These are phyloP conservation scores for Dendrolimus pini DNA, from an alignment of 2,888 invertebrate species.

Conservation along the genomic window DNA sequence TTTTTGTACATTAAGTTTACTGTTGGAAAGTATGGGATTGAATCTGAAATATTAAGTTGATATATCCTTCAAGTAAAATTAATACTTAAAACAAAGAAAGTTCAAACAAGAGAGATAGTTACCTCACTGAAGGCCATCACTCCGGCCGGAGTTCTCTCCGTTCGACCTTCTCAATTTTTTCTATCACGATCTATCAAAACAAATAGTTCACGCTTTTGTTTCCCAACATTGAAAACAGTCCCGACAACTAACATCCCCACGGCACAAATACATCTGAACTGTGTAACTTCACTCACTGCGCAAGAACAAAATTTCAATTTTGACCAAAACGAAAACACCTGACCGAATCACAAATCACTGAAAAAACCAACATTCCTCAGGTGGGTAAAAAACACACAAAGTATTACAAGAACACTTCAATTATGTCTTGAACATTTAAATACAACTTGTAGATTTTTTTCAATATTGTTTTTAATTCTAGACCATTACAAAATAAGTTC, in stretches of 20 bases:
- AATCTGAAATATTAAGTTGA: too few relatives aligned
- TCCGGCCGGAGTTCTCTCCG: conserved; percentile 76
- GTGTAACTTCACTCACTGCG: conserved; percentile 72
- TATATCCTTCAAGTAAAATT: too few relatives aligned
- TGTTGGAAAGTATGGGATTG: too few relatives aligned
- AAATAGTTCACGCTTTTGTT: conserved; percentile 74
- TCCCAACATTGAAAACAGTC: conserved; percentile 74
- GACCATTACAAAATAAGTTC: conserved; percentile 54
- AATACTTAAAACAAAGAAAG: conserved; percentile 6
- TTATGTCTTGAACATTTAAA: conserved; percentile 40
- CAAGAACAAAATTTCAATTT: conserved; percentile 73
- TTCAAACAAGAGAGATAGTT: conserved; percentile 44
- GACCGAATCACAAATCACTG: conserved; percentile 78
- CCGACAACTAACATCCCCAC: conserved; percentile 73
- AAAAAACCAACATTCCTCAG: conserved; percentile 81
- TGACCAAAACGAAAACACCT: conserved; percentile 74
- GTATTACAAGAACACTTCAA: conserved; percentile 31
- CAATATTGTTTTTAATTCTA: conserved; percentile 34
- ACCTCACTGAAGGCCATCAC: conserved; percentile 89
- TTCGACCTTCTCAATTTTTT: conserved; percentile 70
- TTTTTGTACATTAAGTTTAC: too few relatives aligned
- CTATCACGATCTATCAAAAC: conserved; percentile 70
- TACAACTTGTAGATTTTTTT: conserved; percentile 38
- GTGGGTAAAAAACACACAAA: conserved; percentile 73
- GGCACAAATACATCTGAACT: conserved; percentile 73